phyloP scores from a whole-genome alignment of 2,113 vertebrate species.

The Bubo scandiacus region DNA sequence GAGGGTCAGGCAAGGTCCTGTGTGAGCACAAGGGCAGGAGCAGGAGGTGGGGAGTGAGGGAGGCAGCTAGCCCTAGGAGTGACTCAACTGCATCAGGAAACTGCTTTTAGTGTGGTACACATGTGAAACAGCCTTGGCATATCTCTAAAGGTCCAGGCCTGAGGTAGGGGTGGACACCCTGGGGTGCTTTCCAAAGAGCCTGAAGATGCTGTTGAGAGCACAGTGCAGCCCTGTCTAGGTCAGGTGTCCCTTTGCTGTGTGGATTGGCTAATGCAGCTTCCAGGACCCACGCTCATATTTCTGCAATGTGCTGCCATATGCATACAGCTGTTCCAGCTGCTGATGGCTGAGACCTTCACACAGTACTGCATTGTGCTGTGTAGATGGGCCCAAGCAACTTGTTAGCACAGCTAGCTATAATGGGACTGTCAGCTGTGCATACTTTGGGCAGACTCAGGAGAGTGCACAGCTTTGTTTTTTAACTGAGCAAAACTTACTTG shows the following conservation, averaged over 20 bases:
- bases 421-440: neutral
- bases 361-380: neutral
- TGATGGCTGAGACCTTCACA: neutral
- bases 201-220: neutral
- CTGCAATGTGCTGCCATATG: neutral
- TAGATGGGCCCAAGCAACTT: neutral
- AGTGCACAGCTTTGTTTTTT: neutral
- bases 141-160: rapidly evolving
- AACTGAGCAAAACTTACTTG: neutral
- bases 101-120: neutral
- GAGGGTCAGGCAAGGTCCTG: neutral
- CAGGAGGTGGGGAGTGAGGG: neutral
- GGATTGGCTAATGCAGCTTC: neutral
- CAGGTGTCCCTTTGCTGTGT: neutral
- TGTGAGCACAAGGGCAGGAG: neutral
- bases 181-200: neutral
- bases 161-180: neutral
- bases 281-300: rapidly evolving
- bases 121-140: neutral
- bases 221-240: neutral
- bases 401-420: neutral
- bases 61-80: neutral
- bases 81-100: neutral
- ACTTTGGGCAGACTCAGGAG: neutral
- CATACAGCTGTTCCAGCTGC: neutral